Percentiles rank a stretch among this genome's conserved stretches.
Conservation (phyloP, 1,140 invertebrate species). For the Rhyacophila brunnea region DNA sequence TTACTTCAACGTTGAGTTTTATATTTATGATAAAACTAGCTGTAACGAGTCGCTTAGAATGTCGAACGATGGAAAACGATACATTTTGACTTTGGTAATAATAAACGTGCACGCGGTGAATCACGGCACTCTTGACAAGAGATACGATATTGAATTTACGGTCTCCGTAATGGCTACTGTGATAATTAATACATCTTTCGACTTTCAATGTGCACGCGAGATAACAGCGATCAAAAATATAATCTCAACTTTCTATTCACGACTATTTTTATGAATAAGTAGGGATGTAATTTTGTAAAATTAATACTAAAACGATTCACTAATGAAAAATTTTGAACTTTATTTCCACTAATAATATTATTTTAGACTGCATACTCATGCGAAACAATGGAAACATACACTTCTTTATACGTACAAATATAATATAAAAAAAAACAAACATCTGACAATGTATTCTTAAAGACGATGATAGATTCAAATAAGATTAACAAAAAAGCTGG, state of each 20-base stretch:
- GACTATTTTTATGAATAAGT: too few relatives aligned
- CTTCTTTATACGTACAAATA: too few relatives aligned
- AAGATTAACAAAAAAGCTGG: conserved; percentile 35
- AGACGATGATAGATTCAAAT: conserved; percentile 31
- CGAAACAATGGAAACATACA: too few relatives aligned
- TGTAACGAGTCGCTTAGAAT: conserved; percentile 20
- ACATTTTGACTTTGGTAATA: conserved; percentile 23
- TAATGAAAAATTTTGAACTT: conserved; percentile 1
- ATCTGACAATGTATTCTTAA: conserved; percentile 5
- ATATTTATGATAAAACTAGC: conserved; percentile 27
- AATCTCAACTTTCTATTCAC: too few relatives aligned
- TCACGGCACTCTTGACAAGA: too few relatives aligned
- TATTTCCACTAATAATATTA: neutral
- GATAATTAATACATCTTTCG: conserved; percentile 1
- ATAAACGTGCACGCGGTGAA: too few relatives aligned
- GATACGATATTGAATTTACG: too few relatives aligned
- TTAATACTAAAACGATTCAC: too few relatives aligned
- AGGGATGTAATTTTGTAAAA: too few relatives aligned
- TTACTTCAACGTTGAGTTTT: conserved; percentile 24
- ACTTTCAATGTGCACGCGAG: neutral
- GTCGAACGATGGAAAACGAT: conserved; percentile 15
- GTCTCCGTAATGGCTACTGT: too few relatives aligned
- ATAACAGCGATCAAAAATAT: too few relatives aligned
- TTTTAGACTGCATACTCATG: too few relatives aligned
- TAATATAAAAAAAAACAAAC: conserved; percentile 3